These are phyloP conservation scores for Epinotia nisella DNA, from an alignment of 2,888 invertebrate species.

Conservation along the genomic window DNA sequence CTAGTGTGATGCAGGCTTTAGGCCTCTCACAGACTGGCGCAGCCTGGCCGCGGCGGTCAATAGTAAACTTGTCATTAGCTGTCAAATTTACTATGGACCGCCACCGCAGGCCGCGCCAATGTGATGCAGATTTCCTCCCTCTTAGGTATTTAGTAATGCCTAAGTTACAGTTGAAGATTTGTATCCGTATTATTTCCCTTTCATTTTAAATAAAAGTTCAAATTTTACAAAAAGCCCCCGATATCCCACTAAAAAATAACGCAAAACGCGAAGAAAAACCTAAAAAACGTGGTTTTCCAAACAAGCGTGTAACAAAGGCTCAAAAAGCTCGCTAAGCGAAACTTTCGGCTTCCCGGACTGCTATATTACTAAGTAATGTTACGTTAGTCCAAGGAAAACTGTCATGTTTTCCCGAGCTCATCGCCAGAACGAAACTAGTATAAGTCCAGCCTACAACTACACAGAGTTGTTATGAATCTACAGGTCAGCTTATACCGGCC, in stretches of 20 bases:
- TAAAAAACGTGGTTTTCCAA: constrained; percentile 22
- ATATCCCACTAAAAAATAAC: neutral
- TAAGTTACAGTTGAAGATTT: no score
- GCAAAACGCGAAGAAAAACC: neutral
- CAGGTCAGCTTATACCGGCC: neutral
- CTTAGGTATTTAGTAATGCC: no score
- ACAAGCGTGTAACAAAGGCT: constrained; percentile 24
- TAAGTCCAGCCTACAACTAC: neutral
- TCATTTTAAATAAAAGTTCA: neutral
- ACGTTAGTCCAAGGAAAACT: constrained; percentile 3
- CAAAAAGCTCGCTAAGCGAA: constrained; percentile 17
- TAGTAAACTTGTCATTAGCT: no score
- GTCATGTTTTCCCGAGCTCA: neutral
- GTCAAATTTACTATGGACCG: no score
- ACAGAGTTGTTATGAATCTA: neutral
- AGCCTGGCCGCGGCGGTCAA: no score
- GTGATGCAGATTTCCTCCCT: no score
- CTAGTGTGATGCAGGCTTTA: no score
- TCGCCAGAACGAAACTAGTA: neutral
- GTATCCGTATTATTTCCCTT: neutral
- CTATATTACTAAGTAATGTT: constrained; percentile 30
- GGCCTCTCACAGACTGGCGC: no score
- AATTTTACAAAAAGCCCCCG: neutral
- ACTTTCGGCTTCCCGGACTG: constrained; percentile 20
- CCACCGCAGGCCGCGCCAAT: no score